Percentiles rank a stretch among this genome's conserved stretches.
Conservation (phyloP, 2,888 invertebrate species). For the Drosophila cyrtoloma region DNA sequence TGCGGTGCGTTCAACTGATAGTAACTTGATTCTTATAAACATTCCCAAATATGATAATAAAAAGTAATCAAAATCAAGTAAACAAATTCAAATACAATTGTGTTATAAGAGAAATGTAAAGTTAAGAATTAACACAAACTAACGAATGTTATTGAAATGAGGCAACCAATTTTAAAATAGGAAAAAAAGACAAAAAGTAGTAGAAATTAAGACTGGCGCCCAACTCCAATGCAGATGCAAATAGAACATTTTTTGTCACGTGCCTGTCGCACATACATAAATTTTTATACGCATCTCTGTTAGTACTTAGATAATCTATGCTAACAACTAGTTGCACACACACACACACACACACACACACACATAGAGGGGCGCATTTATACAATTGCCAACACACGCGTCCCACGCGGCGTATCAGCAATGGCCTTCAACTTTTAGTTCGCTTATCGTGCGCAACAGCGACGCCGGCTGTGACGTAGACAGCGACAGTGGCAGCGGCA, state of each 20-base stretch:
- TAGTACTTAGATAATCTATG: conserved; percentile 73
- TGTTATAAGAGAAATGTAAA: not conserved
- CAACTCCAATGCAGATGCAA: conserved; percentile 60
- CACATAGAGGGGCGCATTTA: conserved; percentile 15
- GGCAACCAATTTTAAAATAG: not conserved
- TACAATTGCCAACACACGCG: conserved; percentile 51
- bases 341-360: conserved; percentile 34
- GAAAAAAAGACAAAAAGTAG: not conserved
- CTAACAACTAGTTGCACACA: conserved; percentile 63
- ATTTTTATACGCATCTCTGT: conserved; percentile 18
- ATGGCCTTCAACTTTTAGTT: conserved; percentile 83
- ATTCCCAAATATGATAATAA: not conserved
- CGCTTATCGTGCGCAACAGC: conserved; percentile 76
- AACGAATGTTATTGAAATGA: not conserved
- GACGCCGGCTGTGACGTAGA: conserved; percentile 47
- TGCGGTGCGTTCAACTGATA: not conserved
- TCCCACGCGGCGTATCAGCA: conserved; percentile 79
- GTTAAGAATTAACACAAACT: not conserved
- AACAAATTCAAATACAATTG: not conserved
- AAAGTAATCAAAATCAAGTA: not conserved
- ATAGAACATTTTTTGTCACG: conserved; percentile 67
- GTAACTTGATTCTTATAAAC: not conserved
- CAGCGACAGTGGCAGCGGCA: conserved; percentile 1
- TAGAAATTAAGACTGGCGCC: not conserved
- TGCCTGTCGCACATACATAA: conserved; percentile 50